Conservation (phyloP, 2,113 vertebrate species). For the Cisticola juncidis region DNA sequence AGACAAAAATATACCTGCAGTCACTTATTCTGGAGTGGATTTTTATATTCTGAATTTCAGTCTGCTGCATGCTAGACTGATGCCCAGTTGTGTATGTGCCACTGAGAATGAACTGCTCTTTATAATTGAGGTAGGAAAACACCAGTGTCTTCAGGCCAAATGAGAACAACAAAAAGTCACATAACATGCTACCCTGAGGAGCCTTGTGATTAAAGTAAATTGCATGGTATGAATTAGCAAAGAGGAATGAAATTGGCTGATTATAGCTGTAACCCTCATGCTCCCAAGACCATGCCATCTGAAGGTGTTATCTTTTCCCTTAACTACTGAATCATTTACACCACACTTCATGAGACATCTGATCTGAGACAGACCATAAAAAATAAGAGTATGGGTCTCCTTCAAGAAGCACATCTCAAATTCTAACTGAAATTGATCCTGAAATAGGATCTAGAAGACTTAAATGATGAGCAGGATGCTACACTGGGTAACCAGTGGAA, state of each 20-base stretch:
- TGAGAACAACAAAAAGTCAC: not conserved
- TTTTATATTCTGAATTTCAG: not conserved
- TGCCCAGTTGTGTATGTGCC: fast-evolving
- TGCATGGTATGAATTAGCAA: not conserved
- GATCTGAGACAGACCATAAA: not conserved
- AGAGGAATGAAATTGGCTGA: not conserved
- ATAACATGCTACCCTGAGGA: not conserved
- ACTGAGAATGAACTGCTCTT: not conserved
- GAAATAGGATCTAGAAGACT: not conserved
- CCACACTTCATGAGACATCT: not conserved
- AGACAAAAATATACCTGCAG: not conserved
- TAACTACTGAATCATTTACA: not conserved
- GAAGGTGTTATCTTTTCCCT: not conserved
- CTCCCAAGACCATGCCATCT: not conserved
- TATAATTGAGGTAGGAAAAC: not conserved
- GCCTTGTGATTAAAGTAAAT: not conserved
- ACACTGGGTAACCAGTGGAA: not conserved
- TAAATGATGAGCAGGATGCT: not conserved
- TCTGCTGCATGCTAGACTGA: not conserved
- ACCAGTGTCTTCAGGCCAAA: not conserved
- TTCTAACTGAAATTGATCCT: not conserved
- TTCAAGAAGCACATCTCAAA: not conserved
- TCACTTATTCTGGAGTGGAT: not conserved
- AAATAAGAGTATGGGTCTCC: not conserved
- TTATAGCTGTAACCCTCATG: not conserved